A percentile compares a stretch with the other conserved stretches of the same genome.
Conservation (phyloP, 2,888 invertebrate genomes). For the Himalopsyche japonica region DNA sequence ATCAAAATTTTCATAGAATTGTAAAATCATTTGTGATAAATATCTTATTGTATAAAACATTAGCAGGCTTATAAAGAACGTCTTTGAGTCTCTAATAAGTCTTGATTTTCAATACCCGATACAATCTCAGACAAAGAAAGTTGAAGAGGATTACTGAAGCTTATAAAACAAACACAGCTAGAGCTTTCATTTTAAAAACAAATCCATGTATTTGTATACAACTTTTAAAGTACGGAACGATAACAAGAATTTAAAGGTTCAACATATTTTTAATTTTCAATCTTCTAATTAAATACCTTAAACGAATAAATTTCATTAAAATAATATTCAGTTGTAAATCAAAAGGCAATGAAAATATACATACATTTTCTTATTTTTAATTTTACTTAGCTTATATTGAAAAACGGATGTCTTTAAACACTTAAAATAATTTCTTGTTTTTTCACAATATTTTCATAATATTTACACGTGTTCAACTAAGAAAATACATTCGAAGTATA, state of each 20-base stretch:
- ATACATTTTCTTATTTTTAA: not conserved
- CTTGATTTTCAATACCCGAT: not conserved
- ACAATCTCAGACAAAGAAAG: not conserved
- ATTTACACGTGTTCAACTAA: too few relatives aligned
- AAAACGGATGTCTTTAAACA: not conserved
- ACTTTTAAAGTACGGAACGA: not conserved
- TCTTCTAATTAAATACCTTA: not conserved
- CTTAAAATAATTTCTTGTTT: too few relatives aligned
- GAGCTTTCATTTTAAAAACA: not conserved
- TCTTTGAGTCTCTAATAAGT: not conserved
- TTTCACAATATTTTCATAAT: too few relatives aligned
- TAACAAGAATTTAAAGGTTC: not conserved
- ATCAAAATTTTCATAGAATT: not conserved
- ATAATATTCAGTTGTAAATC: not conserved
- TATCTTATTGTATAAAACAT: not conserved
- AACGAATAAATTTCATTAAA: not conserved
- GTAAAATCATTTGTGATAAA: not conserved
- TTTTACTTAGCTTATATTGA: not conserved
- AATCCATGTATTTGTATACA: not conserved
- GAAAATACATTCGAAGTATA: too few relatives aligned
- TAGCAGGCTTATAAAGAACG: not conserved
- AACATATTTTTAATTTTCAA: not conserved
- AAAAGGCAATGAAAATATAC: not conserved
- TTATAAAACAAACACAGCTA: not conserved
- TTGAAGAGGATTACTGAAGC: constrained; percentile 1